Base-by-base conservation (phyloP, 2,797 vertebrate genomes). In the Percopsis omiscomaycus region DNA sequence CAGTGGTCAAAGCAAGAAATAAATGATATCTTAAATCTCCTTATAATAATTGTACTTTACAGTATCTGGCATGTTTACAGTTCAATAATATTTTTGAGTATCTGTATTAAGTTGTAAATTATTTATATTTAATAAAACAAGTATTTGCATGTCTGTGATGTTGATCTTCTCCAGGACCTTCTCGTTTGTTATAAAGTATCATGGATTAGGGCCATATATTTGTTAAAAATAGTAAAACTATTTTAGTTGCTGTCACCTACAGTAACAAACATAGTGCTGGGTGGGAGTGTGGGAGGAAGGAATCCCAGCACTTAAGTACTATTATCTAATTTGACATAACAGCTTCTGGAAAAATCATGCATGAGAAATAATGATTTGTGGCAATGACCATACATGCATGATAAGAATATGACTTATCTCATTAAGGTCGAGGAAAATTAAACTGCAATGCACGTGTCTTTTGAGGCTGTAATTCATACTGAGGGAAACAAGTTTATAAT, bases 41-140 rank as follows among this genome's bases (percentile, higher is more conserved):
- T 59, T 72, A 77, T 79, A 64, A 77, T 82, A 75, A 85, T 77
- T 87, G 85, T 86, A 73, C 80, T 76, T 66, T 68, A 66, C 57
- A 70, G 59, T 79, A 64, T 75, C 53, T 74, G 55, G 64, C 61
- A 59, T 55, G 56, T 55, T 70, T 57, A 54, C 61, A 70, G 49
- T 48, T 74, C 47, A 55, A 73, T 62, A 8, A 6, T 67, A 65
- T 68, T 59, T 57, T 69, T 73, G 60, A n/a, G 75, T 80, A 22
- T 22, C 22, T 22, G 22, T 71, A 74, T 69, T 73, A 88, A 15
- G 32, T 82, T 84, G 44, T 59, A 74, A 78, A 64, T 73, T 84
- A 78, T 89, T 89, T 91, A 75, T 90, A 89, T 83, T 68, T 30
- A 90, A 90, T 91, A 87, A 89, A 84, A 78, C 55, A 59, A 70